Percentiles rank a stretch among this genome's conserved stretches.
Conservation (phyloP, 2,113 vertebrate species). For the Callithrix jacchus region DNA sequence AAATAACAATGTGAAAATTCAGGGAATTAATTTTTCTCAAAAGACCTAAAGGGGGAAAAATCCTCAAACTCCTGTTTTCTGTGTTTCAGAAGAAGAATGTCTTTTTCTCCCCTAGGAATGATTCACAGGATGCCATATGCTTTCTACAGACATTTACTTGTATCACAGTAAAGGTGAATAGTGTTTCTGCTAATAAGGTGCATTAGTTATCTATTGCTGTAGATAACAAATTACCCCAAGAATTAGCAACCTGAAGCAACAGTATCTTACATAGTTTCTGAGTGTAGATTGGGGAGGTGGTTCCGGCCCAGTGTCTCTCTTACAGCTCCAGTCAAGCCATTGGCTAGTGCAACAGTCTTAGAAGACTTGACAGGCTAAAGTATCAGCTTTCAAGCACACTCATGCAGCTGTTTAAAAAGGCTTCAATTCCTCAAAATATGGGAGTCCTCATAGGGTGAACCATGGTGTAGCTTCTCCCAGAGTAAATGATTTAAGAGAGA, state of each 20-base stretch:
- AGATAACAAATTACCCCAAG: not conserved
- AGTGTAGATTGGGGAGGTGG: not conserved
- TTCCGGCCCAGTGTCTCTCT: not conserved
- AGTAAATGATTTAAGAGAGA: not conserved
- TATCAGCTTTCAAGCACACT: not conserved
- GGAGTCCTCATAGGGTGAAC: not conserved
- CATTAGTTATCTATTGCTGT: not conserved
- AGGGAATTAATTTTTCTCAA: constrained; percentile 31
- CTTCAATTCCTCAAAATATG: not conserved
- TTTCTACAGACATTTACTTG: not conserved
- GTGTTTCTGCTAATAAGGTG: not conserved
- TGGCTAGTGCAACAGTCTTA: not conserved
- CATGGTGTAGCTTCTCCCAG: not conserved
- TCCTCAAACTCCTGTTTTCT: not conserved
- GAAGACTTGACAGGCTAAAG: not conserved
- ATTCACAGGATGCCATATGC: not conserved
- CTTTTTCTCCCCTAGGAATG: not conserved
- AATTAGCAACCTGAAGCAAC: not conserved
- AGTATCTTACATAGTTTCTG: not conserved
- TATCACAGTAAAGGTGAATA: not conserved
- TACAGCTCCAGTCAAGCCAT: not conserved
- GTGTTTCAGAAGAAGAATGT: constrained; percentile 17
- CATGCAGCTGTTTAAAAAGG: not conserved
- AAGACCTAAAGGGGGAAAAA: not conserved
- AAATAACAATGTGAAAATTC: constrained; percentile 49